phyloP scores from a whole-genome alignment of 2,888 invertebrate species.

The Drosophila neutralis region DNA sequence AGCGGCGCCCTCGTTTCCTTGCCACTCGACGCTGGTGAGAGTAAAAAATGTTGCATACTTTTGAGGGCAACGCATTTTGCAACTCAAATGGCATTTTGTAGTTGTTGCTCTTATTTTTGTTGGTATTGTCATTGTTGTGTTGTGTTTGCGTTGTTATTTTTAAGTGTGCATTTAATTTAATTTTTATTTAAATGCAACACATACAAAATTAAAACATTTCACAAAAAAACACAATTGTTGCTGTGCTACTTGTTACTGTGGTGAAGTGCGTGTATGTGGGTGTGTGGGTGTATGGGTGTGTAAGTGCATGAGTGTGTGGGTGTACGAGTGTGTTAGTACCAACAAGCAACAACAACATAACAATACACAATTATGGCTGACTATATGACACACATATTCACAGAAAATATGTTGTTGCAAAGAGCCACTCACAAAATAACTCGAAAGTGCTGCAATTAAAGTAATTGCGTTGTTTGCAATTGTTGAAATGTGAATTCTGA shows the following conservation, averaged over 20 bases:
- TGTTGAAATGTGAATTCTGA: not conserved
- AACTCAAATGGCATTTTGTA: conserved; percentile 69
- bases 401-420: conserved; percentile 1
- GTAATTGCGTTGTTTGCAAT: conserved; percentile 7
- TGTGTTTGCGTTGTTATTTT: conserved; percentile 35
- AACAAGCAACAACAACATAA: conserved; percentile 19
- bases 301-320: not conserved
- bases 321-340: conserved; percentile 4
- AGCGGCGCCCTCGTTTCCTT: conserved; percentile 41
- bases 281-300: not conserved
- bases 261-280: not conserved
- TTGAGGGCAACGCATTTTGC: conserved; percentile 72
- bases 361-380: conserved; percentile 30
- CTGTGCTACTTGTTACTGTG: conserved; percentile 1
- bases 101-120: conserved; percentile 27
- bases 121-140: conserved; percentile 10
- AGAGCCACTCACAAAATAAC: conserved; percentile 12
- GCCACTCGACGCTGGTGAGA: conserved; percentile 28
- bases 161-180: conserved; percentile 73
- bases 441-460: conserved; percentile 14
- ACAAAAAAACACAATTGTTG: conserved; percentile 18
- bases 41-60: conserved; percentile 64
- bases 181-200: conserved; percentile 62
- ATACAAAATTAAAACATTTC: conserved; percentile 48
- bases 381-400: conserved; percentile 42